Evolutionary conservation across 92 coral and sea anemone species (phyloP).

Genomic region (Hydrozoanthus gracilis): DNA sequence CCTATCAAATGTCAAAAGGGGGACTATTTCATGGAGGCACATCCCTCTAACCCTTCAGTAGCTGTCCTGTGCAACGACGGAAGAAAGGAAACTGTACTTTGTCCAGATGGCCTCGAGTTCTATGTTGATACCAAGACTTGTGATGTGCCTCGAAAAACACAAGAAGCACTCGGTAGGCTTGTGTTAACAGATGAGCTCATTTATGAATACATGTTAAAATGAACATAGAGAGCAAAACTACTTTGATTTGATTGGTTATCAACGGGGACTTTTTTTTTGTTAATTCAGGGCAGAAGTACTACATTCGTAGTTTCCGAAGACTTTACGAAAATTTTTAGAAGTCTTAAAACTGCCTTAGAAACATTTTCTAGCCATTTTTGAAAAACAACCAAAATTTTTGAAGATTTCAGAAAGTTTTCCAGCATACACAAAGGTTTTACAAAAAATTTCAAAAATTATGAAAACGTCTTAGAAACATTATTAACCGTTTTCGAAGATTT

Average conservation of each 20-base stretch:
- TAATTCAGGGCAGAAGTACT: no score
- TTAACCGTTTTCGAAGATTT: no score
- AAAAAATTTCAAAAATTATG: no score
- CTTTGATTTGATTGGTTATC: neutral
- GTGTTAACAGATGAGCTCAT: neutral
- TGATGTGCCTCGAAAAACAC: neutral
- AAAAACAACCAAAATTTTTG: no score
- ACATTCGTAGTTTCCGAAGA: no score
- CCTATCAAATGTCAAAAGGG: neutral
- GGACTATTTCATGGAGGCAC: neutral
- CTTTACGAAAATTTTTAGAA: no score
- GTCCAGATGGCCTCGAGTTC: conserved; percentile 22
- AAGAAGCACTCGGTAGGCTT: conserved; percentile 16
- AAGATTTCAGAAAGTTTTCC: no score
- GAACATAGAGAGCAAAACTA: neutral
- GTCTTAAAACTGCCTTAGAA: no score
- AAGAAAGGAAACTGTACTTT: neutral
- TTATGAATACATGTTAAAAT: neutral
- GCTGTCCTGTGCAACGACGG: conserved; percentile 17
- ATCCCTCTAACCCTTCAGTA: neutral
- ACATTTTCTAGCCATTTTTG: no score
- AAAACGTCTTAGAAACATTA: no score
- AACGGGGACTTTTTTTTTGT: no score
- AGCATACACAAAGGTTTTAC: no score
- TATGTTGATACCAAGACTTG: conserved; percentile 9